Evolutionary conservation across 1,140 invertebrate genomes (phyloP), one percentile per base, ranked within the genome.

Genomic region (Heterodera carotae): DNA sequence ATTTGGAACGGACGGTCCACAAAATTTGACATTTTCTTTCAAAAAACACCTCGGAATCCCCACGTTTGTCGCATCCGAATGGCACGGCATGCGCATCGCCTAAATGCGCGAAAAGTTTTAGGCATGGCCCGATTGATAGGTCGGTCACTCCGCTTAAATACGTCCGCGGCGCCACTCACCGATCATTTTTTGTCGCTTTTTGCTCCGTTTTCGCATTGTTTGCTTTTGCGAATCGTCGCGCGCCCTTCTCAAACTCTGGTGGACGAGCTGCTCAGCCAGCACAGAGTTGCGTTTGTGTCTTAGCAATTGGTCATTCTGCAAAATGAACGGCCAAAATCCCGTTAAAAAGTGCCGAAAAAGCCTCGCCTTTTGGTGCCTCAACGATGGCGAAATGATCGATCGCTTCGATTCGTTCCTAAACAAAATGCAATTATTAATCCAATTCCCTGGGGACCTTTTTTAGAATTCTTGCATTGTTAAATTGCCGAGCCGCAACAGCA

Each of bases 1-100:
- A 8, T 62, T 43, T 43, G 39, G 8, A 18, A 74, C 22, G 36
- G n/a, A 33, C 27, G 29, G 0, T 72, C 36, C n/a, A 70, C n/a
- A n/a, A n/a, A n/a, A n/a, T n/a, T n/a, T n/a, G n/a, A n/a, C n/a
- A 25, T 15, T 12, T 53, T 27, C 36, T 33, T 6, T 36, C n/a
- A n/a, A n/a, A 25, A n/a, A n/a, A 0, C 12, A 74, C 71, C 10
- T 78, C 85, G 69, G 82, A 81, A 48, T 82, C 82, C 53, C 85
- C 85, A 66, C 85, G 68, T 83, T 88, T 88, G 70, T 88, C 86
- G 76, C 85, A 87, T 2, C 85, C 85, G 77, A 88, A 87, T 34
- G 85, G 85, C 25, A 87, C 85, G 22, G 86, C 84, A 68, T 87
- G 86, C 4, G 86, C 87, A 73, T 87, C 84, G 8, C 85, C 85